Conservation (phyloP, 2,888 invertebrate genomes). For the Drosophila helvetica region DNA sequence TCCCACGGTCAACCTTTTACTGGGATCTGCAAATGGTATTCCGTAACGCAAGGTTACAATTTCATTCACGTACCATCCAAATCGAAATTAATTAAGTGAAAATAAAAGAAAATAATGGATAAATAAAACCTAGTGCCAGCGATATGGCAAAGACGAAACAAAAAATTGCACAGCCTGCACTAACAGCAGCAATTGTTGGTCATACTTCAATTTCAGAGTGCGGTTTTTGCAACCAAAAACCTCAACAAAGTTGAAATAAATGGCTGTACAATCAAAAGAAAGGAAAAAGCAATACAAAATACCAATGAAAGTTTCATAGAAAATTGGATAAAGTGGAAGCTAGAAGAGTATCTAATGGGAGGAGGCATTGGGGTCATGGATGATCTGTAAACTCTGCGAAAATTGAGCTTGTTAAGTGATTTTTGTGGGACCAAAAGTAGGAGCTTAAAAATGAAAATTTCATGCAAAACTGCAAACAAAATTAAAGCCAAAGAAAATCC, state of each 20-base stretch:
- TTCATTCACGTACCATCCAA: background rate
- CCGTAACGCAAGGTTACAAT: no score
- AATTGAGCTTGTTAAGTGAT: background rate
- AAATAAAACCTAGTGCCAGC: background rate
- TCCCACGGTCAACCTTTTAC: constrained; percentile 8
- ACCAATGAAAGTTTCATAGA: background rate
- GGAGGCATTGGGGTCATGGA: constrained; percentile 5
- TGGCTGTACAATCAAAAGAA: constrained; percentile 26
- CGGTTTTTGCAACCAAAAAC: constrained; percentile 38
- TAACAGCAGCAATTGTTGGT: constrained; percentile 30
- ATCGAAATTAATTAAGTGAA: background rate
- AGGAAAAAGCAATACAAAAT: background rate
- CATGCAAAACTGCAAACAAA: no score
- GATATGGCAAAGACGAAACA: constrained; percentile 17
- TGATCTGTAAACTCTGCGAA: background rate
- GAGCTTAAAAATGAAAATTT: background rate
- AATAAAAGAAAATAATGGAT: background rate
- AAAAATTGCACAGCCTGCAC: constrained; percentile 44
- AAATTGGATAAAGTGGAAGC: background rate
- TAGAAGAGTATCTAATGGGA: background rate
- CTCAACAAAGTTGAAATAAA: constrained; percentile 47
- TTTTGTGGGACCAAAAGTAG: background rate
- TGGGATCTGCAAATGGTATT: no score
- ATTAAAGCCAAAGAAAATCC: no score
- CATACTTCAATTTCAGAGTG: constrained; percentile 48